phyloP scores from a whole-genome alignment of 2,113 vertebrate genomes.

The Phaethornis superciliosus region DNA sequence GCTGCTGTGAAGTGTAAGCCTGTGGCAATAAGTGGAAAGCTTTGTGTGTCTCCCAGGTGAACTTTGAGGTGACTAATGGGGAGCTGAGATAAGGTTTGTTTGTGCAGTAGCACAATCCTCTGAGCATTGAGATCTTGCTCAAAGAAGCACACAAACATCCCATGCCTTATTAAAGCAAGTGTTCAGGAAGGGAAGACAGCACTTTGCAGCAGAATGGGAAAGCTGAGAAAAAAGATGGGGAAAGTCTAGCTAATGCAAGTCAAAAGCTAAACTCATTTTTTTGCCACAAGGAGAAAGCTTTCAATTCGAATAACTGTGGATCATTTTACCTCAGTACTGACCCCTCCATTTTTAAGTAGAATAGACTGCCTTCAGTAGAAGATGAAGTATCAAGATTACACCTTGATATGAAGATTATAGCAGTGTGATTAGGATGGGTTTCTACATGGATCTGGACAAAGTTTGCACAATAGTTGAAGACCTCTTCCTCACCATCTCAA shows the following conservation, averaged over 20 bases:
- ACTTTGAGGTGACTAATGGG: neutral
- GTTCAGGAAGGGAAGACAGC: neutral
- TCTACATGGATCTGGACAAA: neutral
- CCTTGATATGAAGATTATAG: neutral
- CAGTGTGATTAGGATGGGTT: neutral
- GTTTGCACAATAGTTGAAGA: neutral
- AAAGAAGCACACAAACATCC: neutral
- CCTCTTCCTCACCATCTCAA: neutral
- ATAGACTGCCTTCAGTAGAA: neutral
- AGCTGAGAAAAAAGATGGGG: neutral
- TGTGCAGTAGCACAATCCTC: neutral
- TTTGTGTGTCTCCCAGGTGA: neutral
- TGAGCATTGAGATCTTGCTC: neutral
- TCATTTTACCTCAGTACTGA: neutral
- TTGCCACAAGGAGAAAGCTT: neutral
- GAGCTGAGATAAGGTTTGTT: neutral
- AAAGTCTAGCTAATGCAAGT: neutral
- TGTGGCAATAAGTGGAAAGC: neutral
- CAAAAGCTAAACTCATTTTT: neutral
- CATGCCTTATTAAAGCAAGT: neutral
- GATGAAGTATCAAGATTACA: neutral
- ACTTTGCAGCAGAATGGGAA: neutral
- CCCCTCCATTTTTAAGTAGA: neutral
- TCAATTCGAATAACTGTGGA: neutral
- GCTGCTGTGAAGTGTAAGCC: neutral